Percentiles rank a stretch among this genome's conserved stretches.
These are phyloP conservation scores for Paracanthobrama guichenoti DNA, from an alignment of 2,113 vertebrate genomes.

Conservation along the genomic window DNA sequence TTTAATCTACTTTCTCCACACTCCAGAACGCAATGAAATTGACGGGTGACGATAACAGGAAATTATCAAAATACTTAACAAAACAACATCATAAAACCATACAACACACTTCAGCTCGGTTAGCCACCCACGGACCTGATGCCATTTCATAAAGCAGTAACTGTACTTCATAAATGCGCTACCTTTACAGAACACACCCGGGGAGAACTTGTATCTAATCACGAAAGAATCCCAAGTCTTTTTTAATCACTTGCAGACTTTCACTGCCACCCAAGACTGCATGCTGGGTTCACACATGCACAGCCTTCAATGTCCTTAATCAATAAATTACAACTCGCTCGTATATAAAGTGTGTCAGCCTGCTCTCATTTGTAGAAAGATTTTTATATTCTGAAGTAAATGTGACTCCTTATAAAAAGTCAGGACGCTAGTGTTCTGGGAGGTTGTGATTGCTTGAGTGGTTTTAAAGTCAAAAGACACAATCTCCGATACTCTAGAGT, in stretches of 20 bases:
- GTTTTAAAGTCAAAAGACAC: background rate
- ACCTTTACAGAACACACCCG: background rate
- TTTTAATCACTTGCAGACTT: conserved; percentile 17
- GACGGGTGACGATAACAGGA: conserved; percentile 30
- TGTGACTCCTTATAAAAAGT: background rate
- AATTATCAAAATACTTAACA: conserved; percentile 25
- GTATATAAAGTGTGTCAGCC: background rate
- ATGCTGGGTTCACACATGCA: background rate
- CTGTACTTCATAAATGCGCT: background rate
- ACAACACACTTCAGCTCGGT: background rate
- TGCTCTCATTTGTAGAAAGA: background rate
- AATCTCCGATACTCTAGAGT: background rate
- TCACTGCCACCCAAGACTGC: conserved; percentile 25
- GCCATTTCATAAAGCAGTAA: background rate
- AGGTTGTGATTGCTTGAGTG: background rate
- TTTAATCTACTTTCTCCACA: conserved; percentile 32
- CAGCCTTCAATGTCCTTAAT: background rate
- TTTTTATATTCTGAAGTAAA: background rate
- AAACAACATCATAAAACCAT: conserved; percentile 13
- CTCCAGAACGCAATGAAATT: conserved; percentile 27
- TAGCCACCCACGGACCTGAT: conserved; percentile 3
- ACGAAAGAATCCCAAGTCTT: background rate
- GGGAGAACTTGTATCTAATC: background rate
- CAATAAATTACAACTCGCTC: background rate
- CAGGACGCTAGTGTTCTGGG: background rate